Percentiles rank a stretch among this genome's conserved stretches.
These are phyloP conservation scores for Dermolepida albohirtum DNA, from an alignment of 2,888 invertebrate genomes.

Conservation along the genomic window DNA sequence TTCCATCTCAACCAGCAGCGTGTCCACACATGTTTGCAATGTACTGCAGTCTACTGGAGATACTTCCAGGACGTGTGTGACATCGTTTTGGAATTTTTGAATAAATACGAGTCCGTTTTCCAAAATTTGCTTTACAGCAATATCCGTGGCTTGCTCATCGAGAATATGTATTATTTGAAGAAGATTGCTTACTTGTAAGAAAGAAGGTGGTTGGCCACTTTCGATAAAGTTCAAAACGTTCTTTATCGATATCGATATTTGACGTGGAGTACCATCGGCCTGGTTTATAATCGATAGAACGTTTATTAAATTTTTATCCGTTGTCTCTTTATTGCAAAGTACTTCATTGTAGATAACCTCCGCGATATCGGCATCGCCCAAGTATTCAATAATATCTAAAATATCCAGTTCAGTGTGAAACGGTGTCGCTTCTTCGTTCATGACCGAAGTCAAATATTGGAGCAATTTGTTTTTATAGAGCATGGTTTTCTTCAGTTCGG, in stretches of 20 bases:
- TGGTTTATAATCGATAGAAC: too few species aligned
- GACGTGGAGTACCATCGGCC: too few species aligned
- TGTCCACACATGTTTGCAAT: conserved; percentile 11
- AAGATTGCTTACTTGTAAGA: too few species aligned
- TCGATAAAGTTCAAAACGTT: too few species aligned
- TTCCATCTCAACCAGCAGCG: conserved; percentile 2
- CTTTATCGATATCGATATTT: too few species aligned
- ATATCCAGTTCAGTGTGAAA: too few species aligned
- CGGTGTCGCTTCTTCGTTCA: too few species aligned
- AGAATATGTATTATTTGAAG: too few species aligned
- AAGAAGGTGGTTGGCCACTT: too few species aligned
- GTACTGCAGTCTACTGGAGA: conserved; percentile 12
- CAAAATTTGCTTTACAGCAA: too few species aligned
- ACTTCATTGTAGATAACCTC: conserved; percentile 3
- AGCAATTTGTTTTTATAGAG: background rate
- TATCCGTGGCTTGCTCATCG: too few species aligned
- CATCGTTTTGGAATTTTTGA: background rate
- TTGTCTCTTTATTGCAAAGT: background rate
- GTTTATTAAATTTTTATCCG: background rate
- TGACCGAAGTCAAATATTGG: background rate
- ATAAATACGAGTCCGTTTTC: too few species aligned
- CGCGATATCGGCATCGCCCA: conserved; percentile 7
- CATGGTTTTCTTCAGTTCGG: background rate
- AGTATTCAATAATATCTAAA: background rate
- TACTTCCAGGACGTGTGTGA: conserved; percentile 5